These are phyloP conservation scores for Falco naumanni DNA, from an alignment of 2,797 vertebrate genomes.

Conservation along the genomic window DNA sequence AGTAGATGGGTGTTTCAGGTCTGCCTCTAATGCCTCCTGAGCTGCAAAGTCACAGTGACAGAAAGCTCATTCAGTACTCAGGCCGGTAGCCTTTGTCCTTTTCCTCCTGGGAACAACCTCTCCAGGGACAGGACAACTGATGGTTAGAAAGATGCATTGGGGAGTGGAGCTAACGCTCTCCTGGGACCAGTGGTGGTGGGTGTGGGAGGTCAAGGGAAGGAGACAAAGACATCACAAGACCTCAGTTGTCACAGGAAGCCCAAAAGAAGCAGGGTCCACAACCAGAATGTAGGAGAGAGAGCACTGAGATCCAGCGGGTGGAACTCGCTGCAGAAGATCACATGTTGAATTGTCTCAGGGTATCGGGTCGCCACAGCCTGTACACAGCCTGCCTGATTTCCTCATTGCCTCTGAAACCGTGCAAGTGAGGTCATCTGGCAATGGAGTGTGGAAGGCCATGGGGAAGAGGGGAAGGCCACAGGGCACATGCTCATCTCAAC, in stretches of 20 bases:
- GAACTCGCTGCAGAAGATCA: neutral
- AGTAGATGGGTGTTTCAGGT: neutral
- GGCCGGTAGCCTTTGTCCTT: neutral
- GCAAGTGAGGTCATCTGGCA: neutral
- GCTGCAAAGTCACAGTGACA: neutral
- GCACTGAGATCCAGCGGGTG: neutral
- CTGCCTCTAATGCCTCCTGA: neutral
- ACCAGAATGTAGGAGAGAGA: neutral
- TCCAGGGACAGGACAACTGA: neutral
- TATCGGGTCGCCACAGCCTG: neutral
- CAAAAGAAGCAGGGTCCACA: neutral
- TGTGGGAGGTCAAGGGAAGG: neutral
- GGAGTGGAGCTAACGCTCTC: rapidly evolving
- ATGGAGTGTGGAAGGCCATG: neutral
- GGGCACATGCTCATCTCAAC: neutral
- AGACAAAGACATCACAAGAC: neutral
- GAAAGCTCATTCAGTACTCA: neutral
- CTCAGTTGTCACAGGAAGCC: neutral
- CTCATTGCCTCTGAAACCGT: neutral
- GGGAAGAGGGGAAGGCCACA: neutral
- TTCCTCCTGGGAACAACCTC: neutral
- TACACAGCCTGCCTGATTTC: neutral
- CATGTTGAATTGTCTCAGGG: neutral
- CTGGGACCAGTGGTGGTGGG: neutral
- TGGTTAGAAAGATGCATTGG: neutral